Conservation (phyloP, 2,113 vertebrate genomes). For the Leptobrachium leishanense region DNA sequence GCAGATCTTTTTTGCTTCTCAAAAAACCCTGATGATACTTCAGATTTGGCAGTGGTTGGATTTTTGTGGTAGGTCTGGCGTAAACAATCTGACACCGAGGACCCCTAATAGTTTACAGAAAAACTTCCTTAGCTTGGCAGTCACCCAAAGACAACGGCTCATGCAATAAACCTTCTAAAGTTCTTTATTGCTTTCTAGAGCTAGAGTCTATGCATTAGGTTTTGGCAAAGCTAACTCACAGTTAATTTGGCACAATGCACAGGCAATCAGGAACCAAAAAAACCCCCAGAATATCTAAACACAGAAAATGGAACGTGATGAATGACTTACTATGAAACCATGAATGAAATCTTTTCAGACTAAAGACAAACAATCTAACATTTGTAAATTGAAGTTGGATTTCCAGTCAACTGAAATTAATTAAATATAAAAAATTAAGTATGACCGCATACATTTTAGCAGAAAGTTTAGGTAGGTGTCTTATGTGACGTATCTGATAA, state of each 20-base stretch:
- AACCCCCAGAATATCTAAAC: conserved; percentile 22
- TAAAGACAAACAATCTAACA: not conserved
- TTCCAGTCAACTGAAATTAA: no score
- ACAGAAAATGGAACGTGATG: conserved; percentile 27
- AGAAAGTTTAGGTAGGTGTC: no score
- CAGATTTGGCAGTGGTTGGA: conserved; percentile 39
- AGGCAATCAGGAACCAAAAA: conserved; percentile 28
- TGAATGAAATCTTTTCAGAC: conserved; percentile 19
- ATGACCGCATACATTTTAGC: no score
- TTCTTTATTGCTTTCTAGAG: conserved; percentile 49
- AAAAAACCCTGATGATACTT: conserved; percentile 42
- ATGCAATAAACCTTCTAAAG: conserved; percentile 53
- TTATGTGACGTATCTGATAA: no score
- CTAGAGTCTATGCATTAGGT: conserved; percentile 44
- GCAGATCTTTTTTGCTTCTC: conserved; percentile 26
- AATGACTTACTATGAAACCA: conserved; percentile 19
- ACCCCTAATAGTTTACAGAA: conserved; percentile 53
- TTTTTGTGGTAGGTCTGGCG: conserved; percentile 30
- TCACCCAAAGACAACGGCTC: conserved; percentile 56
- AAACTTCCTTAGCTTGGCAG: conserved; percentile 54
- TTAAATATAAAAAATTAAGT: no score
- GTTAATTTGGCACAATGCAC: conserved; percentile 34
- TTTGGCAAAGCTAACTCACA: conserved; percentile 47
- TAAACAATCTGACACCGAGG: conserved; percentile 42
- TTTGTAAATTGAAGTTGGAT: no score